Conservation (phyloP, 2,113 vertebrate genomes). For the Albula glossodonta region DNA sequence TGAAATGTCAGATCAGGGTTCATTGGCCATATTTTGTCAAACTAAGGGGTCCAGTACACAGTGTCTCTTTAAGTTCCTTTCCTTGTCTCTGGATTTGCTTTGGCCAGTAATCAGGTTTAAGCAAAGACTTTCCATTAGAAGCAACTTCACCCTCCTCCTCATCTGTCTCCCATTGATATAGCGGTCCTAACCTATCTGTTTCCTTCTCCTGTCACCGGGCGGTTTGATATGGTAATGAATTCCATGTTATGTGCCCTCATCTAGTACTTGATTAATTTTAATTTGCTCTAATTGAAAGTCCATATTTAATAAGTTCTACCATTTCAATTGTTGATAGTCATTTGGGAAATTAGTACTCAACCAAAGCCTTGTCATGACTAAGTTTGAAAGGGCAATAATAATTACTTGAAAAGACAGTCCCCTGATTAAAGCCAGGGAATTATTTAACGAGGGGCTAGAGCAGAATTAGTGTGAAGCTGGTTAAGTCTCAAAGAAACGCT, state of each 20-base stretch:
- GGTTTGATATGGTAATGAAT: conserved; percentile 15
- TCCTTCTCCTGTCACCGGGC: background rate
- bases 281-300: conserved; percentile 39
- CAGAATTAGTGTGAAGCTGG: background rate
- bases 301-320: conserved; percentile 44
- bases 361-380: background rate
- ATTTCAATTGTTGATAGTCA: conserved; percentile 3
- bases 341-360: conserved; percentile 24
- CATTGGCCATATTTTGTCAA: too few relatives aligned
- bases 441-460: background rate
- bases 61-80: too few relatives aligned
- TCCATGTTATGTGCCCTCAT: conserved; percentile 27
- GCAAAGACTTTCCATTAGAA: background rate
- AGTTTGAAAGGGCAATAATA: conserved; percentile 6
- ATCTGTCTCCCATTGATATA: background rate
- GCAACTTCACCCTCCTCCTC: background rate
- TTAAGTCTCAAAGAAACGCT: background rate
- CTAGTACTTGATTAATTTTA: background rate
- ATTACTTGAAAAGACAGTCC: background rate
- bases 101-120: too few relatives aligned
- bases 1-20: too few relatives aligned
- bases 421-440: background rate
- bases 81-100: background rate
- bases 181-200: background rate
- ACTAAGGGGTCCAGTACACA: too few relatives aligned